Evolutionary conservation across 2,888 invertebrate species (phyloP).

Genomic region (Brachynemurus nebulosus): DNA sequence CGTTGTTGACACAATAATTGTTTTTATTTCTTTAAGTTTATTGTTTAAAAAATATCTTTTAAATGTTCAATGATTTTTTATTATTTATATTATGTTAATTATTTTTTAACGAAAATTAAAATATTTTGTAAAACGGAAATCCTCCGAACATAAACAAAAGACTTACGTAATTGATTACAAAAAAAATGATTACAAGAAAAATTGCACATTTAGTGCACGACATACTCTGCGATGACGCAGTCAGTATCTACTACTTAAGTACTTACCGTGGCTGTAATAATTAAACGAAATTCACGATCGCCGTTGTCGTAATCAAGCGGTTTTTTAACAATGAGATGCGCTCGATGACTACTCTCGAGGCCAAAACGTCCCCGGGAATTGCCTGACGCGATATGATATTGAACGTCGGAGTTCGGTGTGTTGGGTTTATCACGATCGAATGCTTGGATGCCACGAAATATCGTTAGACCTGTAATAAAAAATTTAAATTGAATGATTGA

Average conservation of each 20-base stretch:
- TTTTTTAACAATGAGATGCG: constrained; percentile 56
- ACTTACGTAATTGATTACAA: background rate
- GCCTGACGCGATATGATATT: constrained; percentile 60
- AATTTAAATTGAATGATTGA: too few relatives aligned
- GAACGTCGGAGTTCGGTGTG: constrained; percentile 75
- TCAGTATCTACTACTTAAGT: too few relatives aligned
- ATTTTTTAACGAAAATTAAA: background rate
- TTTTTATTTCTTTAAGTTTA: too few relatives aligned
- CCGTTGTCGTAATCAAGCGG: constrained; percentile 70
- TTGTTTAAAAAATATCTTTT: too few relatives aligned
- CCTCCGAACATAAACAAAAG: background rate
- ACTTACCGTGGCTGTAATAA: constrained; percentile 63
- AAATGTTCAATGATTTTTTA: too few relatives aligned
- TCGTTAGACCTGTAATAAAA: constrained; percentile 67
- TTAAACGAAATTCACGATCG: constrained; percentile 57
- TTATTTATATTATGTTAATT: background rate
- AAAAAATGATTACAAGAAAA: too few relatives aligned
- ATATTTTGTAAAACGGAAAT: background rate
- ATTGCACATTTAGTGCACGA: too few relatives aligned
- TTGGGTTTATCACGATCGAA: constrained; percentile 76
- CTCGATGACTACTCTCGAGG: constrained; percentile 66
- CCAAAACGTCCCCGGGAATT: constrained; percentile 63
- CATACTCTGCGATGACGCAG: too few relatives aligned
- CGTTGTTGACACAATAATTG: too few relatives aligned
- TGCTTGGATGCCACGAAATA: constrained; percentile 69